Percentiles rank a stretch among this genome's conserved stretches.
Conservation (phyloP, 2,888 invertebrate species). For the Acronicta psi region DNA sequence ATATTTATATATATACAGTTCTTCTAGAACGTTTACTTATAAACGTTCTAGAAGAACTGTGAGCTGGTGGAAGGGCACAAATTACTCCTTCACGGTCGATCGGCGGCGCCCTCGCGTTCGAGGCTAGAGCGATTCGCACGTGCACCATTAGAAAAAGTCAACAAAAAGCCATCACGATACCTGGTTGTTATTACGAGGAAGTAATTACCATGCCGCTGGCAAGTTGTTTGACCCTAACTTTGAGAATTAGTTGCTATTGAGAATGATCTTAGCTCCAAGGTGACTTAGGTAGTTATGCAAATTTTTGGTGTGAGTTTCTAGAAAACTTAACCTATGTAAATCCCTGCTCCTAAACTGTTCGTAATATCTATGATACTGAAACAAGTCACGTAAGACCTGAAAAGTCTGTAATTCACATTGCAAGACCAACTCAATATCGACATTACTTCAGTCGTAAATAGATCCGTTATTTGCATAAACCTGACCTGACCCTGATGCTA, state of each 20-base stretch:
- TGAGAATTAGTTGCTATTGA: constrained; percentile 54
- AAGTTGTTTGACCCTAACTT: constrained; percentile 71
- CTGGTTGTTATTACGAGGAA: constrained; percentile 68
- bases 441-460: constrained; percentile 37
- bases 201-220: constrained; percentile 67
- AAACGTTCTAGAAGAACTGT: constrained; percentile 22
- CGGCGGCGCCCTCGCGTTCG: constrained; percentile 69
- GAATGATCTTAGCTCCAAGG: constrained; percentile 42
- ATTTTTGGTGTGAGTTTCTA: constrained; percentile 30
- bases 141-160: constrained; percentile 67
- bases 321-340: too few relatives aligned
- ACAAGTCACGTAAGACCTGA: constrained; percentile 7
- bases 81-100: constrained; percentile 74
- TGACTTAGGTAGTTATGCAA: constrained; percentile 27
- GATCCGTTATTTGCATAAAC: constrained; percentile 34
- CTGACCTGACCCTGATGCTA: constrained; percentile 41
- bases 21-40: too few relatives aligned
- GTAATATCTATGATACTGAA: neutral
- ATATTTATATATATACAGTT: too few relatives aligned
- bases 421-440: constrained; percentile 25
- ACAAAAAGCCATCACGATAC: constrained; percentile 61
- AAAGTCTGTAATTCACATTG: constrained; percentile 10
- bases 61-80: constrained; percentile 62
- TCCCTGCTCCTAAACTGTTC: too few relatives aligned
- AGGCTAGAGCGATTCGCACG: constrained; percentile 66